Evolutionary conservation across 2,888 invertebrate species (phyloP).

Genomic region (Neelides folsomi): DNA sequence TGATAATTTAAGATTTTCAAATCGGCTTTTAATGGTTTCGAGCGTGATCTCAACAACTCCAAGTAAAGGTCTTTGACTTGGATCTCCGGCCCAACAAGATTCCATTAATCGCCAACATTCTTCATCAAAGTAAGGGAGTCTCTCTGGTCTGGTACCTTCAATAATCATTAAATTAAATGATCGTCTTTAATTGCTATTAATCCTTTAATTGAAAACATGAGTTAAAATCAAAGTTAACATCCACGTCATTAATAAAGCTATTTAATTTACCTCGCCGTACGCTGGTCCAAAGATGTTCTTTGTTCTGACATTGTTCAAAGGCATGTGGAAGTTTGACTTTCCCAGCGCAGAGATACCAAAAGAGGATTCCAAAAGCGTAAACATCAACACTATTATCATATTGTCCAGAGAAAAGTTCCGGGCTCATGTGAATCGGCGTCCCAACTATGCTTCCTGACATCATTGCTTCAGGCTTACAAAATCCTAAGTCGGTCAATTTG

Average conservation of each 20-base stretch:
- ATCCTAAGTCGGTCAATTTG: constrained; percentile 73
- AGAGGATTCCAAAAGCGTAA: constrained; percentile 77
- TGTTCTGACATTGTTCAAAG: constrained; percentile 70
- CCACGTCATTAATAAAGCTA: neutral
- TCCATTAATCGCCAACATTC: constrained; percentile 74
- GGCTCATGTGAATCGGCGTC: constrained; percentile 83
- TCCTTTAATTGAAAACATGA: too few species aligned
- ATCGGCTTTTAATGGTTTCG: constrained; percentile 37
- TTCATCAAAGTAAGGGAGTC: constrained; percentile 56
- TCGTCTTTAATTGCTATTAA: too few species aligned
- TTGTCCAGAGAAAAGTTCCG: constrained; percentile 64
- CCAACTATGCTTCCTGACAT: constrained; percentile 80
- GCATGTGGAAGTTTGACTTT: constrained; percentile 61
- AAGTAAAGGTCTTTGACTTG: constrained; percentile 56
- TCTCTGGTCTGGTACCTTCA: constrained; percentile 66
- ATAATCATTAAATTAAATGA: too few species aligned
- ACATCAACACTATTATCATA: constrained; percentile 76
- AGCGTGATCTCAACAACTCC: constrained; percentile 62
- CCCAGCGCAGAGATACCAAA: constrained; percentile 81
- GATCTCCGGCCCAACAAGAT: constrained; percentile 68
- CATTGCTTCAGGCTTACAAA: constrained; percentile 79
- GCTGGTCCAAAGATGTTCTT: constrained; percentile 72
- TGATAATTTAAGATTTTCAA: constrained; percentile 17
- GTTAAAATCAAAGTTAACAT: constrained; percentile 3
- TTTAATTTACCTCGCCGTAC: constrained; percentile 57